Evolutionary conservation across 1,140 invertebrate genomes (phyloP).

Genomic region (Aphelenchoides avenae): DNA sequence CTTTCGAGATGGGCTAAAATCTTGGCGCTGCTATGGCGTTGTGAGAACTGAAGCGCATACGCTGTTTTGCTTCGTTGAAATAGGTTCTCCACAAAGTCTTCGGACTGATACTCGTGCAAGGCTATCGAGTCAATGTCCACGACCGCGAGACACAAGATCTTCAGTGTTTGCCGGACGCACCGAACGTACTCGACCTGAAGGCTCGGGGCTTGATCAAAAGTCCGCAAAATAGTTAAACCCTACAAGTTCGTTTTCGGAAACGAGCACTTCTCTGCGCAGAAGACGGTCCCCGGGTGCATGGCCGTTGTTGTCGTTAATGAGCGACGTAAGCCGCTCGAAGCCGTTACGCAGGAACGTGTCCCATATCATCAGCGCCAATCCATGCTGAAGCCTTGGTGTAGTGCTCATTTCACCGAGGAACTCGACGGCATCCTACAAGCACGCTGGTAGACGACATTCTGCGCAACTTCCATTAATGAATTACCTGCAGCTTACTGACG

Average conservation of each 20-base stretch:
- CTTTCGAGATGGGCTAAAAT: not conserved
- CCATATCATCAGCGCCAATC: constrained; percentile 43
- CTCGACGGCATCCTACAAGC: constrained; percentile 23
- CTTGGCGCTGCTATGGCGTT: constrained; percentile 2
- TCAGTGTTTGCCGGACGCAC: constrained; percentile 22
- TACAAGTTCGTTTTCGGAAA: constrained; percentile 28
- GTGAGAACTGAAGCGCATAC: not conserved
- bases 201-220: constrained; percentile 8
- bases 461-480: constrained; percentile 6
- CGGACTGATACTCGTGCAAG: constrained; percentile 4
- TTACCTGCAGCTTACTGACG: constrained; percentile 24
- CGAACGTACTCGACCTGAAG: constrained; percentile 18
- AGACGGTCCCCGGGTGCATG: constrained; percentile 23
- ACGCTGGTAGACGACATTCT: not conserved
- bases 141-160: constrained; percentile 3
- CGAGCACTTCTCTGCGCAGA: constrained; percentile 26
- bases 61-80: constrained; percentile 10
- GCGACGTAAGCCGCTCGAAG: constrained; percentile 22
- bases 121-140: constrained; percentile 10
- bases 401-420: constrained; percentile 18
- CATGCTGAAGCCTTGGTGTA: constrained; percentile 32
- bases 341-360: constrained; percentile 32
- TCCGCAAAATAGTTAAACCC: too few species aligned
- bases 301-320: constrained; percentile 24
- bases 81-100: not conserved